phyloP scores from a whole-genome alignment of 2,888 invertebrate species.

The Himalopsyche kuldschensis region DNA sequence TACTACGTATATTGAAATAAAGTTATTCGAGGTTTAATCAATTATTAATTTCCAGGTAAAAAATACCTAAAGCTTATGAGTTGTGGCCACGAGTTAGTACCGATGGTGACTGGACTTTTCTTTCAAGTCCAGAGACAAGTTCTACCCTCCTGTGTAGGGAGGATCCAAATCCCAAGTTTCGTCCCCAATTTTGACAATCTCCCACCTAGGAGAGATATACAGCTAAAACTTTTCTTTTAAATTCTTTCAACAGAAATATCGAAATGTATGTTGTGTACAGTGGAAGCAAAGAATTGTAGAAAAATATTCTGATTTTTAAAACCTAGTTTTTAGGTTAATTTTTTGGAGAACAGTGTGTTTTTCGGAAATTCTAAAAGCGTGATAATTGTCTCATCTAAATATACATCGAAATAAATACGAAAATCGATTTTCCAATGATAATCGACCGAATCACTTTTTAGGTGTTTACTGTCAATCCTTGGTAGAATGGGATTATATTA shows the following conservation, averaged over 20 bases:
- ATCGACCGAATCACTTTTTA: no score
- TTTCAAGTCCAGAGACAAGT: constrained; percentile 4
- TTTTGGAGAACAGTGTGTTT: no score
- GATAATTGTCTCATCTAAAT: no score
- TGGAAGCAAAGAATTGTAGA: not conserved
- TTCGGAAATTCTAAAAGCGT: no score
- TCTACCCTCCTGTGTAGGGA: constrained; percentile 12
- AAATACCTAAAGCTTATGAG: constrained; percentile 8
- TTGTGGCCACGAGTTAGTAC: constrained; percentile 26
- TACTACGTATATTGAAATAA: not conserved
- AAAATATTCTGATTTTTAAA: not conserved
- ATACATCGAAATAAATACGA: no score
- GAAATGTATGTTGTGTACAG: constrained; percentile 30
- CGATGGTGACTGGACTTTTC: constrained; percentile 30
- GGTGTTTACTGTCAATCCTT: no score
- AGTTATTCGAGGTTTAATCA: no score
- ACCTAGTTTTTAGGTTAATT: no score
- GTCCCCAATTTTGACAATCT: constrained; percentile 37
- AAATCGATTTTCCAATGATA: no score
- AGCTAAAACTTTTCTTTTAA: constrained; percentile 35
- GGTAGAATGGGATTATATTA: no score
- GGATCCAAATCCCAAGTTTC: constrained; percentile 9
- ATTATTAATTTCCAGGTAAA: no score
- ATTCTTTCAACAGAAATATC: constrained; percentile 38
- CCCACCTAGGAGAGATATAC: constrained; percentile 20